Evolutionary conservation across 2,113 vertebrate genomes (phyloP).

Genomic region (Paramisgurnus dabryanus): DNA sequence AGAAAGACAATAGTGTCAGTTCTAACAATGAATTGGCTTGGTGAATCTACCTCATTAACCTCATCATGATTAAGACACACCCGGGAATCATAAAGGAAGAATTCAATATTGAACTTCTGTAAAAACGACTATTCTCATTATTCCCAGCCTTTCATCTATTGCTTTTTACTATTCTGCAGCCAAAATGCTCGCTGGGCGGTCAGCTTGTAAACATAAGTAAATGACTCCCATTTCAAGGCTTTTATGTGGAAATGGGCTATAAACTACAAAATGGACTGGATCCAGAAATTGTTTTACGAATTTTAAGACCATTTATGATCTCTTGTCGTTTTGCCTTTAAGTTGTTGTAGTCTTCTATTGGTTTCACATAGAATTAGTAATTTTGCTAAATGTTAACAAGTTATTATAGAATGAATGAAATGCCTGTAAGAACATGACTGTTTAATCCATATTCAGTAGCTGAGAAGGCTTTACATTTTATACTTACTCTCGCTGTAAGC

Average conservation of each 20-base stretch:
- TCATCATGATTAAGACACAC: slow-evolving; percentile 62
- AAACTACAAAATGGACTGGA: slow-evolving; percentile 65
- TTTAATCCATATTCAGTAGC: too few relatives aligned
- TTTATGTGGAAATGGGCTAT: slow-evolving; percentile 69
- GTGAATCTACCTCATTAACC: slow-evolving; percentile 67
- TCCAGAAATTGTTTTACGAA: slow-evolving; percentile 14
- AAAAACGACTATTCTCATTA: slow-evolving; percentile 65
- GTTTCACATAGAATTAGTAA: too few relatives aligned
- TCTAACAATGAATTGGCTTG: slow-evolving; percentile 61
- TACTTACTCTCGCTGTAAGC: too few relatives aligned
- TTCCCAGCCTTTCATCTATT: slow-evolving; percentile 56
- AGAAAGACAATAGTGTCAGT: slow-evolving; percentile 26
- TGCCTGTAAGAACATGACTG: too few relatives aligned
- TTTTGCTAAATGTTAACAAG: too few relatives aligned
- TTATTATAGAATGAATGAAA: too few relatives aligned
- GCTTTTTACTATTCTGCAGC: slow-evolving; percentile 57
- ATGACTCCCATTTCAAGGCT: slow-evolving; percentile 62
- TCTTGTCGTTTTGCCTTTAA: neutral
- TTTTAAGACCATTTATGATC: slow-evolving; percentile 17
- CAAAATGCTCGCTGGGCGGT: slow-evolving; percentile 65
- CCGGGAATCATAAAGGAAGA: slow-evolving; percentile 47
- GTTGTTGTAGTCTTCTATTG: neutral
- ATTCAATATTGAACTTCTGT: slow-evolving; percentile 57
- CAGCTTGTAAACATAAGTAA: slow-evolving; percentile 73
- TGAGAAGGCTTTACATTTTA: too few relatives aligned